phyloP scores from a whole-genome alignment of 2,888 invertebrate species.

The Chironomus tentans region DNA sequence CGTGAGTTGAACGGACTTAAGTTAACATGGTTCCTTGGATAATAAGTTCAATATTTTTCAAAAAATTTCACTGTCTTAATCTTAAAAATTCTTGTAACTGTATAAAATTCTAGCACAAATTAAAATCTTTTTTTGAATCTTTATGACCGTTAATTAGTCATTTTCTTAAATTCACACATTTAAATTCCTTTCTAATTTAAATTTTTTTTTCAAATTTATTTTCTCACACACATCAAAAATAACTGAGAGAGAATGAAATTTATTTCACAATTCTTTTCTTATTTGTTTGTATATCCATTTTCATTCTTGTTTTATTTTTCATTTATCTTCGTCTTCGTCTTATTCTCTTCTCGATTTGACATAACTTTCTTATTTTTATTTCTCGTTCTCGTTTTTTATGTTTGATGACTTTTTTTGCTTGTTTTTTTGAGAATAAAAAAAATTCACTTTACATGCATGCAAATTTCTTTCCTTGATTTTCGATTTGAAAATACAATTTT shows the following conservation, averaged over 20 bases:
- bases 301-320: background rate
- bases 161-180: background rate
- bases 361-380: background rate
- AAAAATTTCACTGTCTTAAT: background rate
- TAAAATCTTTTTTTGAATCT: background rate
- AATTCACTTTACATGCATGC: too few species aligned
- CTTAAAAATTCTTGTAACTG: background rate
- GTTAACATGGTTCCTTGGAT: background rate
- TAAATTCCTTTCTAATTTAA: background rate
- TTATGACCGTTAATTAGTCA: conserved; percentile 20
- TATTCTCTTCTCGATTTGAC: background rate
- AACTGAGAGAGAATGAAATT: background rate
- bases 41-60: background rate
- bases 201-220: background rate
- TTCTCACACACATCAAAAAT: background rate
- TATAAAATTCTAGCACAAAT: background rate
- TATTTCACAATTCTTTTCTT: background rate
- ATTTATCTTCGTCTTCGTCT: background rate
- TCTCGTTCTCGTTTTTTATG: background rate
- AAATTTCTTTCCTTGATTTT: background rate
- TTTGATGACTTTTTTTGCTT: background rate
- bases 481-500: background rate
- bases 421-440: background rate
- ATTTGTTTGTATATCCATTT: background rate
- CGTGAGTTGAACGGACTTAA: background rate